A percentile compares a stretch with the other conserved stretches of the same genome.
Evolutionary conservation across 2,888 invertebrate genomes (phyloP).

Genomic region (Gymnoscelis rufifasciata): DNA sequence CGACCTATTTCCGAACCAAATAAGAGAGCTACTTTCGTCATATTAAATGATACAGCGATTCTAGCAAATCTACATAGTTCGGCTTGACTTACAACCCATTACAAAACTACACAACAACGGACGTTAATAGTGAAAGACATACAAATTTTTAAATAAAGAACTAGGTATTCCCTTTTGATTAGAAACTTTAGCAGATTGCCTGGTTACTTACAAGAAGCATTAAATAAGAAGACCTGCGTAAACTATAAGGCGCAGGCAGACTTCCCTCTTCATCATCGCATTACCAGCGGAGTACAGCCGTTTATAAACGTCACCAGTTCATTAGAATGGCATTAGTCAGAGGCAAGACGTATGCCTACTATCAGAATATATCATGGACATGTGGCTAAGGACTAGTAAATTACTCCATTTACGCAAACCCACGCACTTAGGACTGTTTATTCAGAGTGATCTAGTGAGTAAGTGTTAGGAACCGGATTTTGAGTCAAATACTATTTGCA

Average conservation of each 20-base stretch:
- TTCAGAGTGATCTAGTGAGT: conserved; percentile 12
- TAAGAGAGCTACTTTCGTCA: too few relatives aligned
- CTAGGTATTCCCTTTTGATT: too few relatives aligned
- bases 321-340: conserved; percentile 68
- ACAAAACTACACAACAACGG: too few relatives aligned
- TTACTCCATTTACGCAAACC: conserved; percentile 59
- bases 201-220: too few relatives aligned
- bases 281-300: conserved; percentile 29
- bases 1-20: too few relatives aligned
- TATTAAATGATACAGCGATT: too few relatives aligned
- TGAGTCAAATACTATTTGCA: conserved; percentile 6
- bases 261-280: conserved; percentile 22
- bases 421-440: conserved; percentile 42
- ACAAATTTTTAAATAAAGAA: too few relatives aligned
- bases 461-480: conserved; percentile 10
- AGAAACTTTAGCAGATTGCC: too few relatives aligned
- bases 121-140: too few relatives aligned
- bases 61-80: too few relatives aligned
- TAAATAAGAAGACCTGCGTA: conserved; percentile 3
- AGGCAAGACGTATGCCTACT: conserved; percentile 8
- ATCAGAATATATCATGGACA: conserved; percentile 8
- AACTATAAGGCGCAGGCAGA: conserved; percentile 2
- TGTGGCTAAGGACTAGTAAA: conserved; percentile 46
- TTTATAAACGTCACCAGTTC: conserved; percentile 60
- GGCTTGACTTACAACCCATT: too few relatives aligned